Evolutionary conservation across 2,113 vertebrate genomes (phyloP).

Genomic region (Oreochromis tanganicae): DNA sequence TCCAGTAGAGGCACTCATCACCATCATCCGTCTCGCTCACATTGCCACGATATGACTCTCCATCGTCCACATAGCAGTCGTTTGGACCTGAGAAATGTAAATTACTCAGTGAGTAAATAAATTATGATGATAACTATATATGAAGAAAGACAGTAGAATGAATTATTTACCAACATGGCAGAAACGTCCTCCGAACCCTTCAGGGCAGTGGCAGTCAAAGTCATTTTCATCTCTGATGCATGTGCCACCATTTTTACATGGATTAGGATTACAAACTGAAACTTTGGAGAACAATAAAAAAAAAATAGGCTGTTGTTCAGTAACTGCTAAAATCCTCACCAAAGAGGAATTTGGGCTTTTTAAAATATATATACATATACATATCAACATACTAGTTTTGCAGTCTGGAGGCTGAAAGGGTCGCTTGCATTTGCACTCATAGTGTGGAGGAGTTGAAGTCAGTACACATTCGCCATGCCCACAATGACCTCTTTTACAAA

Average conservation of each 20-base stretch:
- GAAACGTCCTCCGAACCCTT: constrained; percentile 58
- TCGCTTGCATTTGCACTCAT: constrained; percentile 70
- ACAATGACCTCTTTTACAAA: constrained; percentile 51
- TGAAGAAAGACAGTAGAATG: neutral
- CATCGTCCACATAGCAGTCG: constrained; percentile 68
- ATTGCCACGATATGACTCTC: constrained; percentile 69
- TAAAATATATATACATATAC: neutral
- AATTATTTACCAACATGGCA: constrained; percentile 70
- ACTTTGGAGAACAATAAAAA: constrained; percentile 26
- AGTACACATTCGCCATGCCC: constrained; percentile 69
- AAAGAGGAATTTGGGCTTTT: neutral
- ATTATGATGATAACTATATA: neutral
- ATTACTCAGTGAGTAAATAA: neutral
- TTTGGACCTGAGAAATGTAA: constrained; percentile 40
- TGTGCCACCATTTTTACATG: constrained; percentile 66
- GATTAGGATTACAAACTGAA: constrained; percentile 56
- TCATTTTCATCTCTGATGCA: constrained; percentile 51
- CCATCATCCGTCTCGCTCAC: constrained; percentile 68
- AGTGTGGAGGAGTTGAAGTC: constrained; percentile 56
- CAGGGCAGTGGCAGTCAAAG: constrained; percentile 65
- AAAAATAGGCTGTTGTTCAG: neutral
- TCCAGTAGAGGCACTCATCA: constrained; percentile 71
- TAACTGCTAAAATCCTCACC: neutral
- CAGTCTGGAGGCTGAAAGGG: constrained; percentile 70
- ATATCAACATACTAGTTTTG: constrained; percentile 23